Conservation (phyloP, 1,140 invertebrate species). For the Lepidotrigona ventralis region DNA sequence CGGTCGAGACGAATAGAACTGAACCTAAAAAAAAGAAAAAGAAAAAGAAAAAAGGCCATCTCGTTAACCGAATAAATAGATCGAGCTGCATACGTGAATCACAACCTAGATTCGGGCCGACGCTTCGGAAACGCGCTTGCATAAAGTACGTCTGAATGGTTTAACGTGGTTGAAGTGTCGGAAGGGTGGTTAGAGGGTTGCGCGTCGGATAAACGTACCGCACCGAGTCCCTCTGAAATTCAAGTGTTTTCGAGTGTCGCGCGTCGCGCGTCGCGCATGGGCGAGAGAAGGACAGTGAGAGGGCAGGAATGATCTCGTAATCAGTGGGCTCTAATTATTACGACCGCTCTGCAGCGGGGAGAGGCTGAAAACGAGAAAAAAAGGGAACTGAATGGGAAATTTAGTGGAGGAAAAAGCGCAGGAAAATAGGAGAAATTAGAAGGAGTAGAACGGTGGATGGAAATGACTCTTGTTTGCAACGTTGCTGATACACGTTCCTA, state of each 20-base stretch:
- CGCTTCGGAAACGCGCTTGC: not conserved
- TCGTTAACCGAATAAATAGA: slow-evolving; percentile 2
- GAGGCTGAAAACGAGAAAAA: too few relatives aligned
- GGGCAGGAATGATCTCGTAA: not conserved
- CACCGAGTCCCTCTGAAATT: slow-evolving; percentile 22
- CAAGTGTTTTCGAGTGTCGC: slow-evolving; percentile 24
- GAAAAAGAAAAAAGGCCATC: too few relatives aligned
- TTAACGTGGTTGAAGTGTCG: not conserved
- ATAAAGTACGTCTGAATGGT: not conserved
- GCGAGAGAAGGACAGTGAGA: too few relatives aligned
- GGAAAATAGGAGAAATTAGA: not conserved
- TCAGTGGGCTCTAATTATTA: slow-evolving; percentile 13
- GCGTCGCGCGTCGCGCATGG: not conserved
- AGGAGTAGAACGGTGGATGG: not conserved
- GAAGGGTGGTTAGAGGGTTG: not conserved
- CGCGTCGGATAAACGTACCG: slow-evolving; percentile 7
- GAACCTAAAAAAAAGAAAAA: not conserved
- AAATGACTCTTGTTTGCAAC: not conserved
- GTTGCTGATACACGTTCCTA: slow-evolving; percentile 9
- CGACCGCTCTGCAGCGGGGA: not conserved
- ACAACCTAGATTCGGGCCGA: not conserved
- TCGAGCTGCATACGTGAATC: not conserved
- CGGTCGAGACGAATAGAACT: slow-evolving; percentile 49
- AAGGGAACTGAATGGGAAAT: not conserved
- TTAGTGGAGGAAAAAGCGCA: not conserved